A percentile compares a stretch with the other conserved stretches of the same genome.
Conservation (phyloP, 2,113 vertebrate species). For the Octodon degus region DNA sequence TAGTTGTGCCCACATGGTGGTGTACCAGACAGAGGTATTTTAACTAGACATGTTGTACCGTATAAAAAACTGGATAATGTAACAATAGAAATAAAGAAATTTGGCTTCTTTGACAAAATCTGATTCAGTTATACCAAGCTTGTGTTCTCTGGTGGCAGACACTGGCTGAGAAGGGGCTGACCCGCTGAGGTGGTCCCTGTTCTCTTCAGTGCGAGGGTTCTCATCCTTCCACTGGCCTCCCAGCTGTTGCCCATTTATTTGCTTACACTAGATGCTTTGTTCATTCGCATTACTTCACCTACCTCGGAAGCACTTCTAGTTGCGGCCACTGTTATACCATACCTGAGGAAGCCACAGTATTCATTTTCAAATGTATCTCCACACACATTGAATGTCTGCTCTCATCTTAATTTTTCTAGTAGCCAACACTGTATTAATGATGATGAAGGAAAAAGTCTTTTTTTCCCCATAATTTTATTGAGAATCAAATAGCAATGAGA, state of each 20-base stretch:
- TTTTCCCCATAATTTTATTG: too few species aligned
- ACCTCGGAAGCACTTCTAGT: neutral
- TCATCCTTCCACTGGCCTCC: neutral
- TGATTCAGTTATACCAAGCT: neutral
- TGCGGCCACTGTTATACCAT: neutral
- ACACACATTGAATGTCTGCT: neutral
- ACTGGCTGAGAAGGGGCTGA: neutral
- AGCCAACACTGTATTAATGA: neutral
- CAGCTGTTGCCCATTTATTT: neutral
- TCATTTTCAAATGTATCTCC: neutral
- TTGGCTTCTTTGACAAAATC: neutral
- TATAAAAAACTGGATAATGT: constrained; percentile 1
- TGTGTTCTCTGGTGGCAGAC: neutral
- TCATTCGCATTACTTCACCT: neutral
- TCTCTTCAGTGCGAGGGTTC: neutral
- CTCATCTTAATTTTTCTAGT: neutral
- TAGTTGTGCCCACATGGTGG: neutral
- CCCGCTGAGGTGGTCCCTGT: neutral
- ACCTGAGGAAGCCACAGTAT: neutral
- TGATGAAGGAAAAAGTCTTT: neutral
- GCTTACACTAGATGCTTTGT: neutral
- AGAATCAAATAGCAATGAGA: too few species aligned
- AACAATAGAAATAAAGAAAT: neutral
- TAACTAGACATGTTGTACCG: neutral
- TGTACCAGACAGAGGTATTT: neutral